Evolutionary conservation across 2,113 vertebrate species (phyloP).

Genomic region (Fulica atra): DNA sequence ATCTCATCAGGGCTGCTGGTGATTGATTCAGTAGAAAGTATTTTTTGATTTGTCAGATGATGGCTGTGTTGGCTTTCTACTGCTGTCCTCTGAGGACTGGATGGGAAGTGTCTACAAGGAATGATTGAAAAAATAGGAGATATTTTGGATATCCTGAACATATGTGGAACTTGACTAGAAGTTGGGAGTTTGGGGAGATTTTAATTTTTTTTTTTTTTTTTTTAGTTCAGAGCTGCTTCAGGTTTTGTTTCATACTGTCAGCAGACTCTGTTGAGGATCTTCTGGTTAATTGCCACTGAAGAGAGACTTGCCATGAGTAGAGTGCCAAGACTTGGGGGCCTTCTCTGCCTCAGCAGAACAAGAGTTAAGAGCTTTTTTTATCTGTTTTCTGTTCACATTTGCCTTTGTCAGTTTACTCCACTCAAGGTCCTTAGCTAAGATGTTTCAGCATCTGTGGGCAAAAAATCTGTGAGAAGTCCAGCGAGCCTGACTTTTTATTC

Average conservation of each 20-base stretch:
- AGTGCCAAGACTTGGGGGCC: not conserved
- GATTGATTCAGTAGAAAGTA: not conserved
- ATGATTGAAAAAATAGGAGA: not conserved
- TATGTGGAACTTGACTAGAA: not conserved
- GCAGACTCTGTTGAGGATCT: not conserved
- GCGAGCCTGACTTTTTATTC: not conserved
- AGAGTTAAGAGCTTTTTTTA: not conserved
- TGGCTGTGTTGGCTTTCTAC: not conserved
- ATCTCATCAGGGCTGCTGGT: not conserved
- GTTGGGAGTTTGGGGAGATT: rapidly evolving
- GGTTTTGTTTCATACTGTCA: not conserved
- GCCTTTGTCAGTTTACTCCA: not conserved
- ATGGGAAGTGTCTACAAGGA: not conserved
- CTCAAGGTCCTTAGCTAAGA: not conserved
- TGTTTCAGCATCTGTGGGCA: not conserved
- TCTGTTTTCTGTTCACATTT: not conserved
- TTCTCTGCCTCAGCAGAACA: not conserved
- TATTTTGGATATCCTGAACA: not conserved
- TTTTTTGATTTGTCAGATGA: not conserved
- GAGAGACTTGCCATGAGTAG: not conserved
- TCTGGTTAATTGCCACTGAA: not conserved
- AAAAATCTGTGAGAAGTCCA: not conserved
- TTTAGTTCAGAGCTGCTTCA: not conserved
- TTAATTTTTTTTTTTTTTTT: not conserved
- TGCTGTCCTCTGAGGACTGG: not conserved